phyloP scores from a whole-genome alignment of 2,797 vertebrate genomes.

The Schizothorax lantsangensis region DNA sequence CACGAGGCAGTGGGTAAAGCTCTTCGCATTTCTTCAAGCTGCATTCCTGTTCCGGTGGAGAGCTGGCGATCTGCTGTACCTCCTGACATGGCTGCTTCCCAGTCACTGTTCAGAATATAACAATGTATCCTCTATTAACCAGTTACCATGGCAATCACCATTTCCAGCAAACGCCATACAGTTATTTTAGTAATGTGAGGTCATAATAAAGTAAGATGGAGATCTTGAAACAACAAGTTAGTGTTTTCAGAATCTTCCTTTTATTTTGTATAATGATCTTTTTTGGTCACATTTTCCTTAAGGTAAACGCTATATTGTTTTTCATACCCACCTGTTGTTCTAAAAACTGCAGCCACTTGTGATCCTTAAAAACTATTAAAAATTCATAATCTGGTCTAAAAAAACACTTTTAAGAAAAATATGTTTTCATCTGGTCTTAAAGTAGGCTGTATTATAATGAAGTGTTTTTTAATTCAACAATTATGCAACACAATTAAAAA shows the following conservation, averaged over 20 bases:
- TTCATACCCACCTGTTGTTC: neutral
- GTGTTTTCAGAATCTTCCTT: neutral
- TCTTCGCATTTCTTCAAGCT: neutral
- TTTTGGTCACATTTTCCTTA: neutral
- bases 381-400: neutral
- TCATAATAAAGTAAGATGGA: neutral
- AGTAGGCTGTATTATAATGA: neutral
- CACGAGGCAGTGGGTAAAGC: neutral
- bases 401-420: neutral
- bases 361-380: neutral
- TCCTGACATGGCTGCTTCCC: neutral
- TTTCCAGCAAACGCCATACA: neutral
- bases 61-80: neutral
- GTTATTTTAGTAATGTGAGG: no score
- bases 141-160: neutral
- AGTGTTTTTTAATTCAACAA: neutral
- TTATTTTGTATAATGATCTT: neutral
- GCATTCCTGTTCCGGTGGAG: neutral
- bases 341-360: neutral
- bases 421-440: neutral
- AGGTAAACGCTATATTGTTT: neutral
- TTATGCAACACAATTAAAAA: no score
- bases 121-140: neutral
- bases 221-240: neutral
- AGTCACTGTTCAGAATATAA: constrained; percentile 20